Evolutionary conservation across 2,888 invertebrate species (phyloP), one percentile per base, ranked within the genome.

Genomic region (Drosophila paranaensis): DNA sequence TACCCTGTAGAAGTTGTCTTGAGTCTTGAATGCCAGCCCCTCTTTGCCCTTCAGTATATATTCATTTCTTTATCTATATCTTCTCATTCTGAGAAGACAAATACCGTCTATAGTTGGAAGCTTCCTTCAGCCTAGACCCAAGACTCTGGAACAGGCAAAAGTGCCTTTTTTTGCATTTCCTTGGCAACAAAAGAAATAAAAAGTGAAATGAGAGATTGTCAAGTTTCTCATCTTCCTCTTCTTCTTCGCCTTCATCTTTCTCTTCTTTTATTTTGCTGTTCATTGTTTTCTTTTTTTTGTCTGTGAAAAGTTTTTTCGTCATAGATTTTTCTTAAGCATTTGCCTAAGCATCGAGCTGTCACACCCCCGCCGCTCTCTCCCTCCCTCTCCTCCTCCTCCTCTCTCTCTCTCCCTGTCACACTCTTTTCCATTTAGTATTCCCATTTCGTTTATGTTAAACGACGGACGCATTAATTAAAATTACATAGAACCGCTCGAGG

Each of bases 401-500:
- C 40, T 56, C 62, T 13, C 16, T n/a, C 37, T 14, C 16, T 4
- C 14, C 20, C 35, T 56, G 60, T 39, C 51, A 33, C 43, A 46
- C 46, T 58, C 27, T 65, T 63, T 58, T 13, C 48, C 78, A 81
- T 67, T 79, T 72, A 60, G 82, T 89, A 81, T 84, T 83, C 84
- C 78, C 82, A 84, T 82, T 87, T 73, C 86, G 86, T 79, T 79
- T 25, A 77, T 74, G 64, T 73, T 73, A 71, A 79, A 64, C 77
- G 80, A 80, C 72, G 77, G 67, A 70, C 62, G 88, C 84, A 84
- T 89, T 84, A 84, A 84, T 84, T 84, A 84, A 84, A 84, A 84
- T 84, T 84, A 88, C 82, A 82, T 61, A 54, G 80, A 66, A 74
- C 42, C 68, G 80, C 89, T 61, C 39, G 57, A 37, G 60, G 87